These are phyloP conservation scores for Pteruthius melanotis DNA, from an alignment of 2,113 vertebrate genomes.

Conservation along the genomic window DNA sequence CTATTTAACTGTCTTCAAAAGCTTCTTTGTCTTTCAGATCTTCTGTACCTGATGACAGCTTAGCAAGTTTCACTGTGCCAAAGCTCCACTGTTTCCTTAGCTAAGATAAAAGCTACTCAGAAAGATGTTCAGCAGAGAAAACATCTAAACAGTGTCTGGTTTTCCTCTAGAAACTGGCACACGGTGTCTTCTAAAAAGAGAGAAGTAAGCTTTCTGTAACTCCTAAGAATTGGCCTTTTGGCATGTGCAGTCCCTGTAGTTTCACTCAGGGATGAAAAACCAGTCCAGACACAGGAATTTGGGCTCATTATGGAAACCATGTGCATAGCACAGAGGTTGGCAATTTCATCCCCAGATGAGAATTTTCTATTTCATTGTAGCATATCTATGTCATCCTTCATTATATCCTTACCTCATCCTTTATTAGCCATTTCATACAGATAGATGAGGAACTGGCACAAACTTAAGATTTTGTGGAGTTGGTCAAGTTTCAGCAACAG, in stretches of 20 bases:
- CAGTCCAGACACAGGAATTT: not conserved
- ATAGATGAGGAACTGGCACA: not conserved
- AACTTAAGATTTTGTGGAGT: not conserved
- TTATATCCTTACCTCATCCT: not conserved
- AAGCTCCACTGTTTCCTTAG: not conserved
- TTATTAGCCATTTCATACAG: not conserved
- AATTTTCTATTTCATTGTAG: not conserved
- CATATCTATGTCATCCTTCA: not conserved
- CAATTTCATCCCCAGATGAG: not conserved
- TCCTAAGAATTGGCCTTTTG: not conserved
- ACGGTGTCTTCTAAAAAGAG: not conserved
- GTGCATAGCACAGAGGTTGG: not conserved
- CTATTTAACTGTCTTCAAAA: constrained; percentile 3
- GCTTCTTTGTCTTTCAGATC: not conserved
- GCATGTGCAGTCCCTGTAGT: not conserved
- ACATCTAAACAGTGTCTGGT: not conserved
- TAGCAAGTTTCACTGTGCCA: not conserved
- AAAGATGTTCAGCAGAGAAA: not conserved
- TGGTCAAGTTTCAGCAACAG: not conserved
- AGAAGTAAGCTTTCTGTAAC: not conserved
- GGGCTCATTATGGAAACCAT: not conserved
- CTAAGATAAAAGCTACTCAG: constrained; percentile 11
- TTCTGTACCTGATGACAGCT: not conserved
- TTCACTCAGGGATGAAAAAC: not conserved
- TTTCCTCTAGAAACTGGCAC: not conserved